Evolutionary conservation across 2,888 invertebrate genomes (phyloP).

Genomic region (Bhutanitis thaidina): DNA sequence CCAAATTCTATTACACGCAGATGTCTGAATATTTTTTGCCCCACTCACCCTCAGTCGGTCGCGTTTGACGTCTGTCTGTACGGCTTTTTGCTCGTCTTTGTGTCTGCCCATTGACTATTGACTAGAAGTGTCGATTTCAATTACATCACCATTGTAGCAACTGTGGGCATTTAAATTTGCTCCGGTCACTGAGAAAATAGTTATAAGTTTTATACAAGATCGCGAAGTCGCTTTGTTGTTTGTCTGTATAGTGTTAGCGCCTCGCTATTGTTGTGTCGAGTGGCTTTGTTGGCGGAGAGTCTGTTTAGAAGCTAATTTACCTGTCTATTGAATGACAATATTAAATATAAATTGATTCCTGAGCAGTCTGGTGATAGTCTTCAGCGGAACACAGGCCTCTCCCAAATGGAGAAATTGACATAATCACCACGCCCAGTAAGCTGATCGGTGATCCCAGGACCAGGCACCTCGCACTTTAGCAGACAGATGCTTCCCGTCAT

Average conservation of each 20-base stretch:
- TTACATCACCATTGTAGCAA: slow-evolving; percentile 46
- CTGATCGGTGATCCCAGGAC: no score
- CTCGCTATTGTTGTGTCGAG: slow-evolving; percentile 15
- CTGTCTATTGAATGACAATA: neutral
- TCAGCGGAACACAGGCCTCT: neutral
- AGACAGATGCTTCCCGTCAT: no score
- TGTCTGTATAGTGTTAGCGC: slow-evolving; percentile 6
- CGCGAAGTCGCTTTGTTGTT: slow-evolving; percentile 9
- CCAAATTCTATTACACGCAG: slow-evolving; percentile 33
- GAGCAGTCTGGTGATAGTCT: neutral
- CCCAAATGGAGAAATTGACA: no score
- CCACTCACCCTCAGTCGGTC: slow-evolving; percentile 21
- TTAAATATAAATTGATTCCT: neutral
- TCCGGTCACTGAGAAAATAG: slow-evolving; percentile 24
- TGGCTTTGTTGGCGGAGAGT: slow-evolving; percentile 2
- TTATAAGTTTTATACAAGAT: slow-evolving; percentile 12
- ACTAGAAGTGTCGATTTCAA: slow-evolving; percentile 56
- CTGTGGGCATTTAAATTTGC: slow-evolving; percentile 32
- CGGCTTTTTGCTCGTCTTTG: slow-evolving; percentile 30
- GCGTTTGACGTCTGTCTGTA: slow-evolving; percentile 19
- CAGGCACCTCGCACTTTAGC: no score
- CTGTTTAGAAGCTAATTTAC: slow-evolving; percentile 2
- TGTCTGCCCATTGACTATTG: slow-evolving; percentile 28
- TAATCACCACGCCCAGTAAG: no score
- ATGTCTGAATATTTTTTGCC: slow-evolving; percentile 49